phyloP scores from a whole-genome alignment of 2,888 invertebrate genomes.

The Ernsta delagoae region DNA sequence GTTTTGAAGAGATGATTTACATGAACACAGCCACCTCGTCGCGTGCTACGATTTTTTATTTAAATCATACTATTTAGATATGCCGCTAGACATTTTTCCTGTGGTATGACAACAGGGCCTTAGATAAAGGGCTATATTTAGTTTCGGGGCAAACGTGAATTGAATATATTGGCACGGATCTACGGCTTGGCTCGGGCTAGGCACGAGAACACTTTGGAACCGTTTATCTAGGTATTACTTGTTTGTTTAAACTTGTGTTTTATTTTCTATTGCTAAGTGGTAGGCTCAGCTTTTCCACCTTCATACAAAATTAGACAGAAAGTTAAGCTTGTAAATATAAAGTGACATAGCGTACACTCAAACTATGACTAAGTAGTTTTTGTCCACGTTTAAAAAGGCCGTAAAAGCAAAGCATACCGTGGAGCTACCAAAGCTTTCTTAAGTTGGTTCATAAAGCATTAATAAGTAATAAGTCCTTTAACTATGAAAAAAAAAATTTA shows the following conservation, averaged over 20 bases:
- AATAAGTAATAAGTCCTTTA: no score
- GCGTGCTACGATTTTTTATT: conserved; percentile 82
- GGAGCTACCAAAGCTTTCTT: no score
- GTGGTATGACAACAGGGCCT: conserved; percentile 52
- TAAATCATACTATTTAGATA: conserved; percentile 82
- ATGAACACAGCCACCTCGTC: conserved; percentile 69
- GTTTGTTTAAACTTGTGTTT: background rate
- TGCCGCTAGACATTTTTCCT: conserved; percentile 72
- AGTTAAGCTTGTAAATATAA: no score
- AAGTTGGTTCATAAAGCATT: no score
- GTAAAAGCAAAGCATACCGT: no score
- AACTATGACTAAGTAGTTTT: no score
- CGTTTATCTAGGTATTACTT: background rate
- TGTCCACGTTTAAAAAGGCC: no score
- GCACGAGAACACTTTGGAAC: conserved; percentile 3
- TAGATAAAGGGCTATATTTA: conserved; percentile 54
- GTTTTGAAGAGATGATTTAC: conserved; percentile 73
- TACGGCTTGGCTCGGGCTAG: no score
- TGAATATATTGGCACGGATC: conserved; percentile 45
- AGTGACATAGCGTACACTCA: no score
- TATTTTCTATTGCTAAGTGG: background rate
- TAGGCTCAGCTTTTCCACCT: no score
- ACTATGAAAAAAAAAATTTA: no score
- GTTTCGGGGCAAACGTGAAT: conserved; percentile 54
- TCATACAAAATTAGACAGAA: no score